Evolutionary conservation across 1,140 invertebrate genomes (phyloP).

Genomic region (Xylocopa sonorina): DNA sequence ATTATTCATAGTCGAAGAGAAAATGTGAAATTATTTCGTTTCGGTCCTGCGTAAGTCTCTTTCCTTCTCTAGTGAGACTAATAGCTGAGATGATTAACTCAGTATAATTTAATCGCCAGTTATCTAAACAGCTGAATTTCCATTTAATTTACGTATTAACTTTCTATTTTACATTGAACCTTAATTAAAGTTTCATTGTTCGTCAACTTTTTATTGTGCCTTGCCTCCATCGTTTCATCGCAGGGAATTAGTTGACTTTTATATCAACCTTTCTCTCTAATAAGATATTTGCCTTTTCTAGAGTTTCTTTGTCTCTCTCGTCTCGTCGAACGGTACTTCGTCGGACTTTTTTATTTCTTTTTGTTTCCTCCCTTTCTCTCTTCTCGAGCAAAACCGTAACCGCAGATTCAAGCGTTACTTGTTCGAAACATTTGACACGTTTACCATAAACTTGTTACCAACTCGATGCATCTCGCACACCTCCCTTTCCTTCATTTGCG

Average conservation of each 20-base stretch:
- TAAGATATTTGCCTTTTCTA: background rate
- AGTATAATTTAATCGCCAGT: background rate
- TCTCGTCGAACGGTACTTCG: background rate
- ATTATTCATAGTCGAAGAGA: background rate
- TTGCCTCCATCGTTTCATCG: background rate
- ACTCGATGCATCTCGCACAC: background rate
- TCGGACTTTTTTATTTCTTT: background rate
- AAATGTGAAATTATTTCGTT: constrained; percentile 35
- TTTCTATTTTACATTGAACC: constrained; percentile 4
- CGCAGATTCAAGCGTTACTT: background rate
- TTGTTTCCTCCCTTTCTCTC: background rate
- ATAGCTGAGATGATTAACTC: background rate
- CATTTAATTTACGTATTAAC: background rate
- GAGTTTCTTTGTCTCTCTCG: too few relatives aligned
- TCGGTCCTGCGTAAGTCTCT: background rate
- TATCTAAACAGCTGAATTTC: constrained; percentile 11
- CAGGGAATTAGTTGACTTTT: background rate
- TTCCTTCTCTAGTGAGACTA: constrained; percentile 14
- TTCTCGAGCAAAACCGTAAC: background rate
- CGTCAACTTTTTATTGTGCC: background rate
- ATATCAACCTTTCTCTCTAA: background rate
- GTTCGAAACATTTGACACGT: constrained; percentile 16
- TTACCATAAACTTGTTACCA: constrained; percentile 10
- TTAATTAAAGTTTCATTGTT: constrained; percentile 7
- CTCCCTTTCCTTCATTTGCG: too few relatives aligned